phyloP scores from a whole-genome alignment of 1,140 invertebrate genomes.

The Saccostrea cuccullata region DNA sequence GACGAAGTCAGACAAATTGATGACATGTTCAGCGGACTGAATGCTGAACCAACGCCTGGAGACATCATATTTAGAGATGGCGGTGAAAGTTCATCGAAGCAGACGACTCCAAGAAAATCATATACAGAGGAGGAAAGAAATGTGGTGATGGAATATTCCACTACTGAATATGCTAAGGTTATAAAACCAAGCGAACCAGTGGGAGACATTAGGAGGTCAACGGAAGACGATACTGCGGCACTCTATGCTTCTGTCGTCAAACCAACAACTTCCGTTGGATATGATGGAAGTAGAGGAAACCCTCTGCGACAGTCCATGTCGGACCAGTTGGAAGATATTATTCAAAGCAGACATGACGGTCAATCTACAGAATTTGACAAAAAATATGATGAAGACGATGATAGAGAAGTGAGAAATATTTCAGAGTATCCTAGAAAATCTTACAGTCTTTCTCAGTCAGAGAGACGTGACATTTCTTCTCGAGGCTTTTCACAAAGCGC shows the following conservation, averaged over 20 bases:
- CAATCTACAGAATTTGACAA: slow-evolving; percentile 45
- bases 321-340: slow-evolving; percentile 40
- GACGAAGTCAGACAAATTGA: slow-evolving; percentile 38
- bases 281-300: neutral
- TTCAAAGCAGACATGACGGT: slow-evolving; percentile 39
- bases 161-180: slow-evolving; percentile 3
- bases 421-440: slow-evolving; percentile 42
- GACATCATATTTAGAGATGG: slow-evolving; percentile 13
- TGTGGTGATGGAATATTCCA: neutral
- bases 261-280: neutral
- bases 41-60: slow-evolving; percentile 16
- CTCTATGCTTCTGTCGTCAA: slow-evolving; percentile 29
- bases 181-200: neutral
- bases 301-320: slow-evolving; percentile 42
- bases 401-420: neutral
- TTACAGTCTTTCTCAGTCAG: slow-evolving; percentile 42
- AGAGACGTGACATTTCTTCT: neutral
- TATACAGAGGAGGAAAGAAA: neutral
- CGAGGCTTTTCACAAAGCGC: neutral
- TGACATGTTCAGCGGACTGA: slow-evolving; percentile 28
- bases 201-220: neutral
- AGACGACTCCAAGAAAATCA: slow-evolving; percentile 23
- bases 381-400: slow-evolving; percentile 2
- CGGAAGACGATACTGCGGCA: neutral
- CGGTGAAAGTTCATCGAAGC: neutral